Evolutionary conservation across 1,140 invertebrate species (phyloP).

Genomic region (Drosophila dunni): DNA sequence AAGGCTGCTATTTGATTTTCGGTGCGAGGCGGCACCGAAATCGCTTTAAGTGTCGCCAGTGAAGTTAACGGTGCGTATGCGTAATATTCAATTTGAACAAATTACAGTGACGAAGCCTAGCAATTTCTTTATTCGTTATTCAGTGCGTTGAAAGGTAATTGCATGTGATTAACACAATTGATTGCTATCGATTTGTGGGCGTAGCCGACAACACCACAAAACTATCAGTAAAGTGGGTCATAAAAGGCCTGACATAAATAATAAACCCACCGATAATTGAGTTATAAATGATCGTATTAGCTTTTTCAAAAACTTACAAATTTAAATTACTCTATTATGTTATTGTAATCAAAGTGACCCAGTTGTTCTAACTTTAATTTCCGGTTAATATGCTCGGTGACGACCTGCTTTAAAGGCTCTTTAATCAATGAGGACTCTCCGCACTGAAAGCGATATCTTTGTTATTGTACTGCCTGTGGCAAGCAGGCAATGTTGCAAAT

Average conservation of each 20-base stretch:
- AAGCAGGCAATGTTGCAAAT: constrained; percentile 55
- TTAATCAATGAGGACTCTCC: background rate
- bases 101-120: constrained; percentile 49
- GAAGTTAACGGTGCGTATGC: constrained; percentile 66
- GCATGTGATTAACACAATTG: constrained; percentile 52
- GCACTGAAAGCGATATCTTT: background rate
- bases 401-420: background rate
- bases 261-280: constrained; percentile 32
- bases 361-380: background rate
- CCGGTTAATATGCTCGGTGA: background rate
- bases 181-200: constrained; percentile 64
- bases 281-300: constrained; percentile 36
- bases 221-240: constrained; percentile 31
- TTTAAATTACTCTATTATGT: constrained; percentile 21
- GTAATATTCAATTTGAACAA: constrained; percentile 74
- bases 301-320: constrained; percentile 7
- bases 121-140: constrained; percentile 22
- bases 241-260: constrained; percentile 23
- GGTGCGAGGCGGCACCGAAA: constrained; percentile 15
- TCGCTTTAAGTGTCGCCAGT: constrained; percentile 57
- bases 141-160: constrained; percentile 43
- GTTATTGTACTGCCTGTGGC: constrained; percentile 26
- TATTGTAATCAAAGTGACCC: constrained; percentile 17
- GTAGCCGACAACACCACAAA: background rate
- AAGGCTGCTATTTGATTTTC: constrained; percentile 37